A percentile compares a stretch with the other conserved stretches of the same genome.
phyloP scores from a whole-genome alignment of 2,797 vertebrate species.

The Oreochromis mossambicus region DNA sequence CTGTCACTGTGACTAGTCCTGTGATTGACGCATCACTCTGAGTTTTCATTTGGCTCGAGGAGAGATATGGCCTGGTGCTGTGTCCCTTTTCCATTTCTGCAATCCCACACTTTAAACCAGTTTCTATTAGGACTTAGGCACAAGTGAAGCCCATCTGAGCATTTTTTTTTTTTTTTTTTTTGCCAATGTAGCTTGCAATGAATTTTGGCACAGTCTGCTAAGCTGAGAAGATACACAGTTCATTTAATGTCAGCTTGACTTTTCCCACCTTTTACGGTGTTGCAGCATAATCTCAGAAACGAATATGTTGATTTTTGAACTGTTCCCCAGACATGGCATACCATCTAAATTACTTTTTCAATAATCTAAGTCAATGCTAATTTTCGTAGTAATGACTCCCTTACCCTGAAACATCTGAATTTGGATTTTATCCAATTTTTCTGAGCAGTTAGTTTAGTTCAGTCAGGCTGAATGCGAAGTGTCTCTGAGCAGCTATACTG shows the following conservation, averaged over 20 bases:
- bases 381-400: background rate
- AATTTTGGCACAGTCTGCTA: slow-evolving; percentile 1
- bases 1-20: slow-evolving; percentile 45
- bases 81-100: slow-evolving; percentile 45
- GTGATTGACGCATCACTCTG: slow-evolving; percentile 59
- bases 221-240: background rate
- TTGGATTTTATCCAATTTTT: background rate
- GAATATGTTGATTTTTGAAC: background rate
- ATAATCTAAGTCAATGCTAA: background rate
- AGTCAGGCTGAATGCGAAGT: background rate
- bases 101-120: slow-evolving; percentile 37
- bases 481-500: slow-evolving; percentile 2
- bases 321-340: background rate
- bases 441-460: background rate
- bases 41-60: slow-evolving; percentile 54
- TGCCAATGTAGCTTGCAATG: background rate
- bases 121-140: slow-evolving; percentile 43
- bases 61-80: slow-evolving; percentile 36
- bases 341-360: background rate
- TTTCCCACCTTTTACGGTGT: background rate
- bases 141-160: slow-evolving; percentile 15
- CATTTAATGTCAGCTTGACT: background rate
- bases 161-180: background rate
- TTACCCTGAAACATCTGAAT: background rate
- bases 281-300: slow-evolving; percentile 5